Base-by-base conservation (phyloP, 1,140 invertebrate species). In the Drosophila chauvacae region DNA sequence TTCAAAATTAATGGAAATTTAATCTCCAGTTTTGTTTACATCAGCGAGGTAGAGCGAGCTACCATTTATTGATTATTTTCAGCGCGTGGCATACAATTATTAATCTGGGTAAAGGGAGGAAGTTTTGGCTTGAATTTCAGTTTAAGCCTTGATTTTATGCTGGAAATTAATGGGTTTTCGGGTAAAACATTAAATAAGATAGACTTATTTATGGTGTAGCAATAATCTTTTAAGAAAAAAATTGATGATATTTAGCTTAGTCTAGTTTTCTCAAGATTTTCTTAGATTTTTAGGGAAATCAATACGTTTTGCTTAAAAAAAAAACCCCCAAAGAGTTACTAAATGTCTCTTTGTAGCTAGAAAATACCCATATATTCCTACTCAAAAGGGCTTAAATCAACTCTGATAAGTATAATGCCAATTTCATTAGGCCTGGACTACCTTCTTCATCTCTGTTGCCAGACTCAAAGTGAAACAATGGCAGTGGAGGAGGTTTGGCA, bases 1-100 rank as follows among this genome's bases (percentile, higher is more conserved):
- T 18, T 7, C 26, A 39, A 48, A 65, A 66, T 51, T 26, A 51
- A 53, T 69, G 37, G 63, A 44, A 68, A 53, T 69, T 53, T 69
- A 69, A 69, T 68, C 37, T 42, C 2, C 18, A 28, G 60, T 44
- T 68, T 51, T 48, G 45, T 48, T 39, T 16, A 33, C 44, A 50
- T 16, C 61, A 48, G 61, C 39, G 16, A 14, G 51, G 7, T 10
- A 13, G 23, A 11, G n/a, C 6, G 2, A 11, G 26, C 18, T 13
- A 14, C 9, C 9, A 65, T 16, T 33, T 64, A 66, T 68, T 33
- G 58, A 57, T 57, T 42, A 64, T 61, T 44, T 56, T 26, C 0
- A 16, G 55, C 37, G 23, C 18, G 50, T 62, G 33, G 60, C 59
- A 26, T 2, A 18, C 18, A 13, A 37, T 18, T 63, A 41, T 41